Percentiles rank a stretch among this genome's conserved stretches.
phyloP scores from a whole-genome alignment of 2,113 vertebrate species.

The Ceyx cyanopectus region DNA sequence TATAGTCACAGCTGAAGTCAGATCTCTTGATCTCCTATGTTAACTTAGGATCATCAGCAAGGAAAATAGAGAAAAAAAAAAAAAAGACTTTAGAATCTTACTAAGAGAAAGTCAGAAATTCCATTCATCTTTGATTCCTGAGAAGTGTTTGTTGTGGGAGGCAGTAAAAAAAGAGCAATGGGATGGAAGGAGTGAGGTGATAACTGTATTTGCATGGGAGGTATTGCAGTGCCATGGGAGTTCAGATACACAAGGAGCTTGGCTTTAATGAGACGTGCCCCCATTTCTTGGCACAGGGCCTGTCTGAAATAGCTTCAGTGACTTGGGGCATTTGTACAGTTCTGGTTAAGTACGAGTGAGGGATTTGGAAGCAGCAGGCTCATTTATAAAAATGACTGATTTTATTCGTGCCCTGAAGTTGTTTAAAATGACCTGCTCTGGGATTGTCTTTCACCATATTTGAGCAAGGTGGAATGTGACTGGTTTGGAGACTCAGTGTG shows the following conservation, averaged over 20 bases:
- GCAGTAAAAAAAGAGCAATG: not conserved
- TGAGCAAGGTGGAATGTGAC: not conserved
- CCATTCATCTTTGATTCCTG: not conserved
- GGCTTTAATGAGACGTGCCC: constrained; percentile 5
- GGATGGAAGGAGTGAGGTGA: not conserved
- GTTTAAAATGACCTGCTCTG: not conserved
- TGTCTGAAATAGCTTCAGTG: not conserved
- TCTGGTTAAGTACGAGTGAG: not conserved
- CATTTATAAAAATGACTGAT: not conserved
- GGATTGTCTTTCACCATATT: not conserved
- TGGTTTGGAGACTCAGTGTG: not conserved
- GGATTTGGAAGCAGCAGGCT: not conserved
- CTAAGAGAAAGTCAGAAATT: not conserved
- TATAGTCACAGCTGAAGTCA: not conserved
- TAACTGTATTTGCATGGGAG: constrained; percentile 44
- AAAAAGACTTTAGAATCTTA: not conserved
- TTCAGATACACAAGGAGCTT: constrained; percentile 33
- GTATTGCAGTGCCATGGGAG: constrained; percentile 23
- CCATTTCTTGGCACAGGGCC: not conserved
- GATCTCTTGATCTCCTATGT: not conserved
- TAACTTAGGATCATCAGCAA: not conserved
- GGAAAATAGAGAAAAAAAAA: not conserved
- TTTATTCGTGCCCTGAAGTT: not conserved
- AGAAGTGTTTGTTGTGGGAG: not conserved
- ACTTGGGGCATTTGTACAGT: not conserved